Percentiles rank a stretch among this genome's conserved stretches.
Conservation (phyloP, 2,888 invertebrate genomes). For the Venustoraphidia nigricollis region DNA sequence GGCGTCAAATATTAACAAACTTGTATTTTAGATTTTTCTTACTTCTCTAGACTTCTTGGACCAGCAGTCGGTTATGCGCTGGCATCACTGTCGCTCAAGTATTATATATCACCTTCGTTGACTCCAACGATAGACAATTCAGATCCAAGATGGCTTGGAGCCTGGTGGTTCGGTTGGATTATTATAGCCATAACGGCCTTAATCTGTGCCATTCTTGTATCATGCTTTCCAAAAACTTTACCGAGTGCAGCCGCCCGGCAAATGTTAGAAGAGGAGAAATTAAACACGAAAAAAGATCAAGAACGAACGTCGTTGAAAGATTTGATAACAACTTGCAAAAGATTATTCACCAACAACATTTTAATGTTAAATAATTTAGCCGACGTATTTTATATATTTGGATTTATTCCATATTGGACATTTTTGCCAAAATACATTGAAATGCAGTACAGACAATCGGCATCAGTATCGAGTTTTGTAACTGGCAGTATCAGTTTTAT, state of each 20-base stretch:
- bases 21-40: conserved; percentile 38
- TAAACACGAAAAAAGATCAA: conserved; percentile 17
- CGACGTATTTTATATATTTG: conserved; percentile 54
- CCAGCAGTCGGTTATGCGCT: conserved; percentile 52
- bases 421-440: conserved; percentile 75
- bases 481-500: conserved; percentile 54
- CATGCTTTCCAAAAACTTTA: conserved; percentile 51
- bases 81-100: conserved; percentile 46
- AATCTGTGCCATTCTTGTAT: conserved; percentile 42
- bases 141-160: conserved; percentile 66
- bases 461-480: conserved; percentile 57
- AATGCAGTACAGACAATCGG: conserved; percentile 62
- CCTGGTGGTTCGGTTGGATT: conserved; percentile 69
- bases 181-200: conserved; percentile 42
- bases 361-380: conserved; percentile 59
- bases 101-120: conserved; percentile 47
- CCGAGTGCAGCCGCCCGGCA: conserved; percentile 46
- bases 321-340: conserved; percentile 45
- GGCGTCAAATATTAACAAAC: background rate
- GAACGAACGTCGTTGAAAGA: conserved; percentile 34
- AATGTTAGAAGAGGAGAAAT: conserved; percentile 17
- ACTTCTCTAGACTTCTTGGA: conserved; percentile 50
- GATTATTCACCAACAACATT: conserved; percentile 46
- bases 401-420: conserved; percentile 62
- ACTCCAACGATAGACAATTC: conserved; percentile 46